Evolutionary conservation across 2,113 vertebrate species (phyloP).

Genomic region (Glareola pratincola): DNA sequence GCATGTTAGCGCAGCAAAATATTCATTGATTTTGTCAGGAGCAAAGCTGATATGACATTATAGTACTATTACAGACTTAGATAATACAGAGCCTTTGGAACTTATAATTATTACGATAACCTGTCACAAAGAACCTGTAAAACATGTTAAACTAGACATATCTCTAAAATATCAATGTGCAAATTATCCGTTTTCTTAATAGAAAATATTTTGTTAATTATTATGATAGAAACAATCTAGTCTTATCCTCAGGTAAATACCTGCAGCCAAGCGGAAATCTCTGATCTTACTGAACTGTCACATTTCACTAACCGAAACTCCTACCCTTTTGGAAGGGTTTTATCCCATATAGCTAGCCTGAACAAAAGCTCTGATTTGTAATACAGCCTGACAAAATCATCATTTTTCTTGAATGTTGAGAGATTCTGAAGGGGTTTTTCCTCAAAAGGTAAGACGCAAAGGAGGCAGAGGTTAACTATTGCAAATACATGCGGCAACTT

Average conservation of each 20-base stretch:
- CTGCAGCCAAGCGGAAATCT: not conserved
- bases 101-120: not conserved
- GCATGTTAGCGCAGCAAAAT: not conserved
- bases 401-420: not conserved
- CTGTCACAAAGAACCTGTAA: not conserved
- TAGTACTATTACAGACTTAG: not conserved
- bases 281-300: not conserved
- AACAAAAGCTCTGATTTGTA: conserved; percentile 46
- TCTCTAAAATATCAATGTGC: not conserved
- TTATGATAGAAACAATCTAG: not conserved
- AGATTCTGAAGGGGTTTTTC: not conserved
- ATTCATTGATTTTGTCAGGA: not conserved
- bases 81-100: not conserved
- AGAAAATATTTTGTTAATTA: not conserved
- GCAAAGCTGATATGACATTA: not conserved
- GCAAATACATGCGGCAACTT: not conserved
- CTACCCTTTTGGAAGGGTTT: not conserved
- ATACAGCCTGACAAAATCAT: conserved; percentile 7
- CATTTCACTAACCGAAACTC: not conserved
- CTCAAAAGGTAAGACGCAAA: not conserved
- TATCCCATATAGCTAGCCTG: not conserved
- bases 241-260: not conserved
- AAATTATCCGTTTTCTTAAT: not conserved
- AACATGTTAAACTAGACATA: not conserved
- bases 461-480: not conserved